phyloP scores from a whole-genome alignment of 2,888 invertebrate species.

The Tyria jacobaeae region DNA sequence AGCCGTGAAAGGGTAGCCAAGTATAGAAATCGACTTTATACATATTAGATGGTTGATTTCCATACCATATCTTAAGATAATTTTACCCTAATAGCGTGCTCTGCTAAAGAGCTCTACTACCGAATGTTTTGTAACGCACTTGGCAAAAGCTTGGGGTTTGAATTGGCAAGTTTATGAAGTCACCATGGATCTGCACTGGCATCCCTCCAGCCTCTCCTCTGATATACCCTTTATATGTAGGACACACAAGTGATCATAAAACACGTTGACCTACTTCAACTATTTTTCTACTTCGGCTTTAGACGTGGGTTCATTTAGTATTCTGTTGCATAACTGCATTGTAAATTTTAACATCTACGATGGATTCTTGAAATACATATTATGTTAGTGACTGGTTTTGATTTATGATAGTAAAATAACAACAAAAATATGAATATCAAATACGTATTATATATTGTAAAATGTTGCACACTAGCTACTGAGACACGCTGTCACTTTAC shows the following conservation, averaged over 20 bases:
- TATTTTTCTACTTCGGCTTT: conserved; percentile 2
- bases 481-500: too few species aligned
- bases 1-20: too few species aligned
- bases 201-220: conserved; percentile 69
- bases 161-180: conserved; percentile 62
- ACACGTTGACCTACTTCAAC: conserved; percentile 11
- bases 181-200: conserved; percentile 65
- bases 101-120: not conserved
- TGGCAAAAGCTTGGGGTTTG: conserved; percentile 45
- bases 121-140: conserved; percentile 21
- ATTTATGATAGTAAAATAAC: not conserved
- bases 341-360: not conserved
- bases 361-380: not conserved
- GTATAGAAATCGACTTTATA: too few species aligned
- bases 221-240: conserved; percentile 41
- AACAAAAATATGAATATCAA: too few species aligned
- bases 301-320: not conserved
- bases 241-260: conserved; percentile 7
- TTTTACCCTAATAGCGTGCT: not conserved
- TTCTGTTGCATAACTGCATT: conserved; percentile 4
- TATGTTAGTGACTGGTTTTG: not conserved
- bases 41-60: too few species aligned
- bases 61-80: not conserved
- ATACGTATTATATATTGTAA: too few species aligned
- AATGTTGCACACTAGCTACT: too few species aligned